Evolutionary conservation across 2,113 vertebrate species (phyloP), one percentile per base, ranked within the genome.

Genomic region (Chroicocephalus ridibundus): DNA sequence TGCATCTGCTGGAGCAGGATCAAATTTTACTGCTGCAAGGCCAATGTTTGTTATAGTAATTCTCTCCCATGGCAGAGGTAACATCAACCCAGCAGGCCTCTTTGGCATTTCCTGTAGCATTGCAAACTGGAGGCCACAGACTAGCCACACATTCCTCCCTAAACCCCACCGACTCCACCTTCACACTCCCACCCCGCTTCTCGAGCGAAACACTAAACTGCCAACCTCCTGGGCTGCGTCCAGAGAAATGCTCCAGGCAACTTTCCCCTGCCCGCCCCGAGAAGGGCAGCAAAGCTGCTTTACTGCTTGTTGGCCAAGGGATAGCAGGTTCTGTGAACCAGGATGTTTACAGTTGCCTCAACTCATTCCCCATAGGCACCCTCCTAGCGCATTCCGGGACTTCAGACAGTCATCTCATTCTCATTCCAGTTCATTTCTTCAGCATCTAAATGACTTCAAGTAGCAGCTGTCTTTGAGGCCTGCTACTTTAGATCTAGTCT

Each of bases 41-140:
- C 82, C 89, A 58, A 49, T 8, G 36, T 93, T 97, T 96, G 84
- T 90, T 97, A 94, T 80, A 97, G 68, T 61, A 85, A 71, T 94
- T 95, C 94, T 82, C 76, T 95, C 69, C 76, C 54, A 84, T 72
- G 95, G 71, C 83, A 96, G 92, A 82, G 69, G 85, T 17, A 81
- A 62, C 88, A 74, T 16, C 93, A 88, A 25, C 46, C 69, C 87
- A 82, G 80, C 70, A 79, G 85, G 86, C 72, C 89, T 87, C 88
- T 81, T 24, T 69, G 62, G 80, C 74, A n/a, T 90, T 76, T 54
- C 83, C 88, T 87, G 94, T 10, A 84, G 58, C 81, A 49, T 58
- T 42, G 61, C 44, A 68, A 27, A 40, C 11, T 46, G 84, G 42
- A 93, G 85, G 90, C 84, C 88, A 75, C 62, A 47, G 42, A 68